A percentile compares a stretch with the other conserved stretches of the same genome.
Evolutionary conservation across 2,797 vertebrate species (phyloP).

Genomic region (Rhinoraja longicauda): DNA sequence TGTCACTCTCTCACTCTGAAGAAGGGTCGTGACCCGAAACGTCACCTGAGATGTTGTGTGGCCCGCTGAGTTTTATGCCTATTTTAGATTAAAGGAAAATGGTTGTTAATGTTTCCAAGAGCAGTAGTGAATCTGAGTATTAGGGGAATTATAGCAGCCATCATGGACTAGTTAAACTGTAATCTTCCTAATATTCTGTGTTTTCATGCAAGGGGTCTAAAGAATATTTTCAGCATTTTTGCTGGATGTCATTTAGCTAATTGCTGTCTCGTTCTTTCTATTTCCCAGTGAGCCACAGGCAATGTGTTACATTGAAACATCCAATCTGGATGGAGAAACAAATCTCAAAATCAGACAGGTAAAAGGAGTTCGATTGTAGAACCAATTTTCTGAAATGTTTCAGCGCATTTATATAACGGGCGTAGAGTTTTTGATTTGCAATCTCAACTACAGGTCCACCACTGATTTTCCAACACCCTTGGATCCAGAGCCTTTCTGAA

Average conservation of each 20-base stretch:
- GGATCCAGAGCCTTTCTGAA: too few relatives aligned
- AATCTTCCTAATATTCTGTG: too few relatives aligned
- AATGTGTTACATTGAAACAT: conserved; percentile 97
- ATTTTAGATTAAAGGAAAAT: too few relatives aligned
- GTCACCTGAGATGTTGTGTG: too few relatives aligned
- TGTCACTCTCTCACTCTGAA: too few relatives aligned
- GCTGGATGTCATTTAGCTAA: not conserved
- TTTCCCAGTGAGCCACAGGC: conserved; percentile 86
- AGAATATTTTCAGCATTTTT: not conserved
- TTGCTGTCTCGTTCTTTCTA: not conserved
- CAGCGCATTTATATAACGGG: not conserved
- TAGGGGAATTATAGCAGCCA: too few relatives aligned
- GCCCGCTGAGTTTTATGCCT: too few relatives aligned
- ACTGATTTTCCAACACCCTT: too few relatives aligned
- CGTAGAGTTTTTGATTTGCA: not conserved
- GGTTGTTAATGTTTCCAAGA: too few relatives aligned
- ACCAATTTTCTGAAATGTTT: not conserved
- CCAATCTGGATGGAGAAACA: conserved; percentile 94
- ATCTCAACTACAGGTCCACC: not conserved
- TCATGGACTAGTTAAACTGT: too few relatives aligned
- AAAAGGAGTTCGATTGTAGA: conserved; percentile 39
- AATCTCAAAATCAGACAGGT: conserved; percentile 98
- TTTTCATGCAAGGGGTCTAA: not conserved
- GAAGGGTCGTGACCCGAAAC: too few relatives aligned
- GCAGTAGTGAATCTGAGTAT: too few relatives aligned